Evolutionary conservation across 2,113 vertebrate genomes (phyloP).

Genomic region (Strigops habroptila): DNA sequence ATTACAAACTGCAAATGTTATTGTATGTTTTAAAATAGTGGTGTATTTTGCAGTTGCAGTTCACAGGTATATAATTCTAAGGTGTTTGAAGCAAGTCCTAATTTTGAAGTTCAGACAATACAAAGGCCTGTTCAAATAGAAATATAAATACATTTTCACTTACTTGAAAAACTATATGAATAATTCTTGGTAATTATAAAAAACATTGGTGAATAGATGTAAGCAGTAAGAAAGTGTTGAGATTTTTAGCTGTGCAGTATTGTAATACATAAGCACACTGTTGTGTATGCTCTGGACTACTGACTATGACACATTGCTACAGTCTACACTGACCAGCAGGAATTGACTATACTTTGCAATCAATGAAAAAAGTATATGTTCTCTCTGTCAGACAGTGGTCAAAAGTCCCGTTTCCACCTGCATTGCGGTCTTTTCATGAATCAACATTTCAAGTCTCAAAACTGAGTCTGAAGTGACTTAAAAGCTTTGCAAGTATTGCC

Average conservation of each 20-base stretch:
- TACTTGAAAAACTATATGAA: neutral
- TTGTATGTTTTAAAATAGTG: neutral
- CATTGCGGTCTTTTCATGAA: neutral
- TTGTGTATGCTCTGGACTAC: neutral
- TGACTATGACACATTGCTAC: neutral
- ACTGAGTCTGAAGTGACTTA: neutral
- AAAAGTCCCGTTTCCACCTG: neutral
- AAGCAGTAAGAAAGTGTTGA: neutral
- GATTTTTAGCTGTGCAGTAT: neutral
- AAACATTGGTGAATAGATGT: neutral
- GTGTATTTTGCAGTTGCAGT: neutral
- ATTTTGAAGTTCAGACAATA: neutral
- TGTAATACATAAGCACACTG: neutral
- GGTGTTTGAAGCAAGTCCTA: neutral
- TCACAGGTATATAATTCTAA: neutral
- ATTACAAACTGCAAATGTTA: neutral
- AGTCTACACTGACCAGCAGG: accelerated
- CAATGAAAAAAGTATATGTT: neutral
- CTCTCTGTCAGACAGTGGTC: neutral
- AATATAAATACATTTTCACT: neutral
- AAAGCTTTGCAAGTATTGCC: neutral
- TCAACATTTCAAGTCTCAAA: neutral
- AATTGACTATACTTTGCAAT: neutral
- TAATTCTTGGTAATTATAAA: neutral
- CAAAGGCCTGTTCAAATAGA: neutral